Evolutionary conservation across 2,888 invertebrate genomes (phyloP).

Genomic region (Nipponacmea schrenckii): DNA sequence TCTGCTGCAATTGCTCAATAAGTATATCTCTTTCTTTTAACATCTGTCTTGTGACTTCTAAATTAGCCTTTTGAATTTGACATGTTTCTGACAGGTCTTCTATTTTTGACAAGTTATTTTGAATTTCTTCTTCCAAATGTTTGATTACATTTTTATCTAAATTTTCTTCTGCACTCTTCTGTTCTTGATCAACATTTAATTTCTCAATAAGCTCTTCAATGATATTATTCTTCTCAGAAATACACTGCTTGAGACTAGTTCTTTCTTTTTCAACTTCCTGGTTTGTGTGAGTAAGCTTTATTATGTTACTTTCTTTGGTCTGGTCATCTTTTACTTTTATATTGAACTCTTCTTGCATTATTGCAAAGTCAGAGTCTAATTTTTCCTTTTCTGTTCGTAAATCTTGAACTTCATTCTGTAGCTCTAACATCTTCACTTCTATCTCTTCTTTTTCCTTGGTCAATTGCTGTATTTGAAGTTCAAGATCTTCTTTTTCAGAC

Average conservation of each 20-base stretch:
- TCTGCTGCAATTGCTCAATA: constrained; percentile 13
- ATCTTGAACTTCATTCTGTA: constrained; percentile 25
- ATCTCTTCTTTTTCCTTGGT: constrained; percentile 29
- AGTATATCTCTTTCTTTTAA: constrained; percentile 11
- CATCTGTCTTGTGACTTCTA: constrained; percentile 3
- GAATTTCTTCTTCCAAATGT: constrained; percentile 18
- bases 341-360: constrained; percentile 28
- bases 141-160: constrained; percentile 10
- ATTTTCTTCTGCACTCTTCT: constrained; percentile 21
- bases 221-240: constrained; percentile 33
- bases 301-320: constrained; percentile 11
- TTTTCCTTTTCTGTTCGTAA: constrained; percentile 35
- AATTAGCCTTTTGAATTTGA: constrained; percentile 11
- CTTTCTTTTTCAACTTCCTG: constrained; percentile 30
- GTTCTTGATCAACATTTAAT: constrained; percentile 25
- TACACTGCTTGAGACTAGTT: constrained; percentile 19
- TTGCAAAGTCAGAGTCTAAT: constrained; percentile 29
- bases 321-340: constrained; percentile 3
- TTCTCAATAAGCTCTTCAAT: constrained; percentile 25
- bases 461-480: constrained; percentile 27
- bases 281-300: constrained; percentile 19
- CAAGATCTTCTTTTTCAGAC: constrained; percentile 1
- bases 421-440: constrained; percentile 26
- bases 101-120: constrained; percentile 10
- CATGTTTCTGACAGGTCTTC: constrained; percentile 8